Percentiles rank a stretch among this genome's conserved stretches.
These are phyloP conservation scores for Sabatieria punctata DNA, from an alignment of 2,888 invertebrate species.

Conservation along the genomic window DNA sequence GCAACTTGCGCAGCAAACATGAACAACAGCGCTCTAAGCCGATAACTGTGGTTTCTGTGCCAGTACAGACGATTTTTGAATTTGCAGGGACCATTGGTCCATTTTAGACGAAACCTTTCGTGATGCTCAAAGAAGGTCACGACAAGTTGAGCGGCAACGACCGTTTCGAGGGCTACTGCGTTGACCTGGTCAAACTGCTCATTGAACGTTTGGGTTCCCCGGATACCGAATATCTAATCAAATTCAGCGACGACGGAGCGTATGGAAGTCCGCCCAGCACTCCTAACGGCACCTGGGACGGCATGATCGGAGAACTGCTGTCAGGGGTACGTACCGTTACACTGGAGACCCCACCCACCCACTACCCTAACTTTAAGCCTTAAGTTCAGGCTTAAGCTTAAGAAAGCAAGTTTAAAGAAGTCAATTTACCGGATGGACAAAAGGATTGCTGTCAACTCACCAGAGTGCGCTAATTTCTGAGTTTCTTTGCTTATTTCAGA, in stretches of 20 bases:
- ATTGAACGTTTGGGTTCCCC: constrained; percentile 29
- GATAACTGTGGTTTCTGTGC: background rate
- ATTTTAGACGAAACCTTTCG: constrained; percentile 64
- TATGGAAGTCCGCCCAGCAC: constrained; percentile 32
- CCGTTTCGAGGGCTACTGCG: constrained; percentile 47
- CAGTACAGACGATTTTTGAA: background rate
- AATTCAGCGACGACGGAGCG: constrained; percentile 29
- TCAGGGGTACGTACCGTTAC: constrained; percentile 13
- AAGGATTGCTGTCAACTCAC: no score
- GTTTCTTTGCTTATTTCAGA: constrained; percentile 42
- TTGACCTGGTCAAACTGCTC: constrained; percentile 34
- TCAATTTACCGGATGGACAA: no score
- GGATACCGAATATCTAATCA: constrained; percentile 33
- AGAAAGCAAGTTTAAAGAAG: no score
- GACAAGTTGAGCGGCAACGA: constrained; percentile 55
- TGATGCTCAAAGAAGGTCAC: constrained; percentile 54
- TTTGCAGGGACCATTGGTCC: background rate
- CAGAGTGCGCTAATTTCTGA: no score
- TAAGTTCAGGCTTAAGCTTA: no score
- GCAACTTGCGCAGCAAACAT: background rate
- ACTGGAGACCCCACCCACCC: no score
- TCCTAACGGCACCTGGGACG: constrained; percentile 30
- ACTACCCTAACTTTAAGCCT: no score
- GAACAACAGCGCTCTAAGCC: background rate
- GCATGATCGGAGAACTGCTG: constrained; percentile 29